phyloP scores from a whole-genome alignment of 2,113 vertebrate genomes.

The Strigops habroptila region DNA sequence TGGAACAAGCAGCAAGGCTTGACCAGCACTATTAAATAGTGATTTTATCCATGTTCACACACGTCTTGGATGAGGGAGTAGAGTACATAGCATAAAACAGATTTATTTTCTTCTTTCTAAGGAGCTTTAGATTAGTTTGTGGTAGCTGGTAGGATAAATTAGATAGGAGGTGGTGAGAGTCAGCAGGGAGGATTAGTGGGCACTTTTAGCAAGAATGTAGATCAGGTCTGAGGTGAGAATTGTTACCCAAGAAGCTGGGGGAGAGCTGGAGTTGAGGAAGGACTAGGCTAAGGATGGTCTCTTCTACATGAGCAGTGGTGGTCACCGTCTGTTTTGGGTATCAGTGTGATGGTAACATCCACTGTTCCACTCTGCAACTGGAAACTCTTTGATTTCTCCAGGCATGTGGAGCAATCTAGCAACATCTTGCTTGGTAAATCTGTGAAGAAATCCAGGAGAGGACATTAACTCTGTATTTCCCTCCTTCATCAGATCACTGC shows the following conservation, averaged over 20 bases:
- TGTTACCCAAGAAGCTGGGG: neutral
- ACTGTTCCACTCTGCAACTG: neutral
- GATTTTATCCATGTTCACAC: conserved; percentile 51
- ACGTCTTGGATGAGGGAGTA: neutral
- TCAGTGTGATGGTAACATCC: neutral
- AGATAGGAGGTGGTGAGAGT: neutral
- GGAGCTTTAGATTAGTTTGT: conserved; percentile 1
- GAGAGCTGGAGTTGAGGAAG: neutral
- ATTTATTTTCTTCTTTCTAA: neutral
- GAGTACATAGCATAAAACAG: neutral
- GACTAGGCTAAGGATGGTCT: neutral
- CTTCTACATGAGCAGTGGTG: neutral
- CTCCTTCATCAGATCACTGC: conserved; percentile 6
- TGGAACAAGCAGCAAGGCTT: conserved; percentile 30
- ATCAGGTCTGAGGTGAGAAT: neutral
- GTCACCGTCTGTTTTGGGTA: neutral
- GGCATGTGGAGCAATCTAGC: neutral
- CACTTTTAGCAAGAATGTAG: neutral
- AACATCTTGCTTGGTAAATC: neutral
- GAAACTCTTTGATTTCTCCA: neutral
- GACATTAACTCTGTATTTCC: neutral
- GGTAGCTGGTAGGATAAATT: neutral
- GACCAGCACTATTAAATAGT: conserved; percentile 40
- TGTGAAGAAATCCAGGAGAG: neutral
- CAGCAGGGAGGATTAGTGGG: neutral